Percentiles rank a stretch among this genome's conserved stretches.
Evolutionary conservation across 2,113 vertebrate genomes (phyloP).

Genomic region (Macrotus californicus): DNA sequence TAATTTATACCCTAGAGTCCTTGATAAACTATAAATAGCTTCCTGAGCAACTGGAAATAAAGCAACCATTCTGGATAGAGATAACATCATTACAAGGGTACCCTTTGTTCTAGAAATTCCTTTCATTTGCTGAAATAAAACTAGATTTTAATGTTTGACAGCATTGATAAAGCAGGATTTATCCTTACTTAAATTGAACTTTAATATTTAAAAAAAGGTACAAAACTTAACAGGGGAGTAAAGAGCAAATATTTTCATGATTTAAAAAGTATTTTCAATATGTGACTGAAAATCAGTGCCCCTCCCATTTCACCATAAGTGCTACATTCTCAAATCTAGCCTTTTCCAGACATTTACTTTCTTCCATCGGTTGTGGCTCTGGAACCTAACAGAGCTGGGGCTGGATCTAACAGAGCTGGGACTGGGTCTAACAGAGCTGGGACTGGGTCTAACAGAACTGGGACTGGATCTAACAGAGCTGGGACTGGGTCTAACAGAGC

Average conservation of each 20-base stretch:
- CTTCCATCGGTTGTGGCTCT: neutral
- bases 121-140: neutral
- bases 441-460: neutral
- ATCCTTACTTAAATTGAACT: neutral
- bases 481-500: neutral
- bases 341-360: neutral
- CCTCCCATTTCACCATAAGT: neutral
- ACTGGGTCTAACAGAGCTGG: neutral
- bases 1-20: neutral
- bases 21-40: constrained; percentile 19
- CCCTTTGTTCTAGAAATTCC: neutral
- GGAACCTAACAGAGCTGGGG: neutral
- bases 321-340: neutral
- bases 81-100: neutral
- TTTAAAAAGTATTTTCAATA: constrained; percentile 2
- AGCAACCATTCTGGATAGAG: neutral
- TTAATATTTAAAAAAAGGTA: constrained; percentile 1
- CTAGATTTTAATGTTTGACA: neutral
- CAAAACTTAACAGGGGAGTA: neutral
- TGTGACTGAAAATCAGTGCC: neutral
- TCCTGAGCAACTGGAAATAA: neutral
- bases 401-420: neutral
- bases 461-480: neutral
- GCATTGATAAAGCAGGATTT: neutral
- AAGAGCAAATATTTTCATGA: neutral